A percentile compares a stretch with the other conserved stretches of the same genome.
These are phyloP conservation scores for Alligator sinensis DNA, from an alignment of 2,113 vertebrate species.

Conservation along the genomic window DNA sequence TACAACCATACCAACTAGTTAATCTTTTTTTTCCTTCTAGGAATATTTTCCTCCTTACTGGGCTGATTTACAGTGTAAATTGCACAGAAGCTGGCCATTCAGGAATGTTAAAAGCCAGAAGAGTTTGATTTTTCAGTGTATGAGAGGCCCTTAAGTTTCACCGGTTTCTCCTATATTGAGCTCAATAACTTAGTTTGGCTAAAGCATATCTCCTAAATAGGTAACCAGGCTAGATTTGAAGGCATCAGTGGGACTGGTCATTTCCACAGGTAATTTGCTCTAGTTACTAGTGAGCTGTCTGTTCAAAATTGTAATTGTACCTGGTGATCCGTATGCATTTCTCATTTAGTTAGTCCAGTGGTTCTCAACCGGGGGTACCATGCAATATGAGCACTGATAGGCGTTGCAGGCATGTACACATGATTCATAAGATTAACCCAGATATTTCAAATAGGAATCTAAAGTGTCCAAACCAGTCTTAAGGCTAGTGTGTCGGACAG, in stretches of 20 bases:
- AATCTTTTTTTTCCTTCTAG: neutral
- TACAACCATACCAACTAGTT: neutral
- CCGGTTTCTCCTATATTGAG: neutral
- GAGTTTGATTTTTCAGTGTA: neutral
- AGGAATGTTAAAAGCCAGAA: neutral
- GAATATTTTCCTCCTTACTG: neutral
- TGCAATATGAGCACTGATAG: fast-evolving
- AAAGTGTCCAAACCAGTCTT: too few relatives aligned
- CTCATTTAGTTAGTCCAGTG: neutral
- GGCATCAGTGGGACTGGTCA: neutral
- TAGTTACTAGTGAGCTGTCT: neutral
- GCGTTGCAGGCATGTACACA: fast-evolving
- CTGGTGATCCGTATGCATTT: neutral
- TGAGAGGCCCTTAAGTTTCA: neutral
- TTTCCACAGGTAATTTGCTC: neutral
- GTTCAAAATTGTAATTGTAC: neutral
- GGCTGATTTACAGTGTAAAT: neutral
- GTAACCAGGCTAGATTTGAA: neutral
- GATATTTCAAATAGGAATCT: too few relatives aligned
- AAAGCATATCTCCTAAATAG: neutral
- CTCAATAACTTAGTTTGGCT: fast-evolving
- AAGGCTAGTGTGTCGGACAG: too few relatives aligned
- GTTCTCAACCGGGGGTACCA: too few relatives aligned
- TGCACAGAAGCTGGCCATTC: neutral
- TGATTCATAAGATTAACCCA: too few relatives aligned